Conservation (phyloP, 2,888 invertebrate species). For the Perdita meconis region DNA sequence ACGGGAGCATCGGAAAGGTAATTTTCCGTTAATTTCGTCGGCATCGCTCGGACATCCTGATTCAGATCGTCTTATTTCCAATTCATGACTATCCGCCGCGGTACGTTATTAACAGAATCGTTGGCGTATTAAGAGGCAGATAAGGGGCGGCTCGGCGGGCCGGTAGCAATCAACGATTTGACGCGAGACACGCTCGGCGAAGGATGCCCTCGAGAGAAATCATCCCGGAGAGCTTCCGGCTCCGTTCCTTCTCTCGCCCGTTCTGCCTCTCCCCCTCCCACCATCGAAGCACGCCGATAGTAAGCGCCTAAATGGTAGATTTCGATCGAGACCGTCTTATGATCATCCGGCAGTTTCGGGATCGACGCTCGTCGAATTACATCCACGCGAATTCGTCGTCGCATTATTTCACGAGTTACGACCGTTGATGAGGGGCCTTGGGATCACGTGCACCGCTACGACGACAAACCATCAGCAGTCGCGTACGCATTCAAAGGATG, state of each 20-base stretch:
- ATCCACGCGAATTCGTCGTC: constrained; percentile 73
- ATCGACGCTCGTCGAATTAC: constrained; percentile 74
- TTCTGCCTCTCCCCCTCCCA: constrained; percentile 10
- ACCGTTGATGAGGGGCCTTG: constrained; percentile 80
- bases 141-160: constrained; percentile 25
- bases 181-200: constrained; percentile 46
- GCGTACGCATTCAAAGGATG: constrained; percentile 64
- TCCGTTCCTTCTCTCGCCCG: constrained; percentile 43
- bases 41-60: neutral
- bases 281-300: constrained; percentile 65
- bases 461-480: constrained; percentile 71
- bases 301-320: constrained; percentile 68
- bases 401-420: constrained; percentile 81
- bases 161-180: constrained; percentile 63
- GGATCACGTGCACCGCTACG: constrained; percentile 67
- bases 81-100: constrained; percentile 37
- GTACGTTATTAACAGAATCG: constrained; percentile 64
- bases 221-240: constrained; percentile 67
- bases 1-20: constrained; percentile 6
- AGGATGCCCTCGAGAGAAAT: constrained; percentile 61
- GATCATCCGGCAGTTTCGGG: constrained; percentile 79
- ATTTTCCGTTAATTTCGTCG: constrained; percentile 12
- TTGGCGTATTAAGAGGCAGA: constrained; percentile 52
- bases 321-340: constrained; percentile 76
- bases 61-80: constrained; percentile 23